Conservation (phyloP, 2,113 vertebrate genomes). For the Alectura lathami region DNA sequence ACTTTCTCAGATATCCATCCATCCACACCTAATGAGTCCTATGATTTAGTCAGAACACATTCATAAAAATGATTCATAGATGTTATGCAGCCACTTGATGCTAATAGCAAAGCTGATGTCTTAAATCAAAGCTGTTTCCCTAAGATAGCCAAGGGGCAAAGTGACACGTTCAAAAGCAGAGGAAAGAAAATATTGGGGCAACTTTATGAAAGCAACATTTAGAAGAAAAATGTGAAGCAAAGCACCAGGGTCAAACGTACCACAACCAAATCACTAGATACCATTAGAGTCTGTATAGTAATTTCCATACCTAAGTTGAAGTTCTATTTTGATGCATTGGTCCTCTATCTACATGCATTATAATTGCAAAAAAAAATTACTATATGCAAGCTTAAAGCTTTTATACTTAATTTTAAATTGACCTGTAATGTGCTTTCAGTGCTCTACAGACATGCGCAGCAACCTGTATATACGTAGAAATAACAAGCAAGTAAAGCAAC, state of each 20-base stretch:
- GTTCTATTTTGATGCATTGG: neutral
- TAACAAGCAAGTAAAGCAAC: neutral
- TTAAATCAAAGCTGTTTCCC: constrained; percentile 74
- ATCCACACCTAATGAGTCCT: constrained; percentile 67
- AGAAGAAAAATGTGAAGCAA: constrained; percentile 44
- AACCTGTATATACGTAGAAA: neutral
- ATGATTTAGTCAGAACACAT: constrained; percentile 58
- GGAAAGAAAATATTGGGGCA: constrained; percentile 48
- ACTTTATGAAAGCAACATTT: constrained; percentile 36
- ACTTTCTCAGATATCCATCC: constrained; percentile 41
- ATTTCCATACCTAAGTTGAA: neutral
- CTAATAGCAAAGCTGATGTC: constrained; percentile 64
- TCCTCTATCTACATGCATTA: neutral
- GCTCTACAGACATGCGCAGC: neutral
- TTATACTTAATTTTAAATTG: neutral
- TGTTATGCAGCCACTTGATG: constrained; percentile 64
- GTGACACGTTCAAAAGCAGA: constrained; percentile 55
- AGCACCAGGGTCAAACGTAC: constrained; percentile 5
- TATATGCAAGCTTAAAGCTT: neutral
- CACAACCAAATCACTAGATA: neutral
- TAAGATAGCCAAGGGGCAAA: constrained; percentile 67
- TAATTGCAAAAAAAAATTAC: neutral
- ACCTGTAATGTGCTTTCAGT: neutral
- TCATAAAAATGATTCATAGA: constrained; percentile 69
- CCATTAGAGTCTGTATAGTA: neutral